phyloP scores from a whole-genome alignment of 2,113 vertebrate genomes.

The Nymphicus hollandicus region DNA sequence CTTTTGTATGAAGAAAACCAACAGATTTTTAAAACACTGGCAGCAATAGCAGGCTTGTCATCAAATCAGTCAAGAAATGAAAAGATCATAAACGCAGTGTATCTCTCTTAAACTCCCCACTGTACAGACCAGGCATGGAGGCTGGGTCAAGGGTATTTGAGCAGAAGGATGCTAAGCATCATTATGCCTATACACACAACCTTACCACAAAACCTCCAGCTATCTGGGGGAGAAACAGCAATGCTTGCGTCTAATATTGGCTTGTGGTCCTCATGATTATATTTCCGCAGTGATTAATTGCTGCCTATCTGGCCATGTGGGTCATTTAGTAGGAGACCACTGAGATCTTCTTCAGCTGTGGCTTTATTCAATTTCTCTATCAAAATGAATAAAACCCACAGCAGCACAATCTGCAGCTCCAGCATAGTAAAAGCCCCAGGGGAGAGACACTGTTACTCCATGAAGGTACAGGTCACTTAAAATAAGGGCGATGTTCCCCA shows the following conservation, averaged over 20 bases:
- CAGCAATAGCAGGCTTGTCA: background rate
- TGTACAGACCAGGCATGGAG: background rate
- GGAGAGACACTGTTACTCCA: background rate
- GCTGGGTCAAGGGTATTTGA: background rate
- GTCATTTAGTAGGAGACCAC: background rate
- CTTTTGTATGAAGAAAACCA: background rate
- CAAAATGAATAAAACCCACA: background rate
- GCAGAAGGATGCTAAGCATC: background rate
- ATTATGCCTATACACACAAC: background rate
- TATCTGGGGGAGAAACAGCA: background rate
- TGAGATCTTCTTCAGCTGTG: background rate
- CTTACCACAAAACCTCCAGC: background rate
- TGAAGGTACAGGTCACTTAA: background rate
- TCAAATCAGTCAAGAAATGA: background rate
- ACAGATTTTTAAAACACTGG: background rate
- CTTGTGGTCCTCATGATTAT: background rate
- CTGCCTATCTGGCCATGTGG: background rate
- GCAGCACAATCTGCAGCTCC: background rate
- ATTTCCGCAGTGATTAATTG: background rate
- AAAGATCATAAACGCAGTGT: background rate
- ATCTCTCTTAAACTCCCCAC: background rate
- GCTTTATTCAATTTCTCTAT: background rate
- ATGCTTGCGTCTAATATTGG: background rate
- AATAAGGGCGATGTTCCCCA: background rate
- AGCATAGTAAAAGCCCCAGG: background rate